These are phyloP conservation scores for Lepidurus couesii DNA, from an alignment of 1,140 invertebrate species.

Conservation along the genomic window DNA sequence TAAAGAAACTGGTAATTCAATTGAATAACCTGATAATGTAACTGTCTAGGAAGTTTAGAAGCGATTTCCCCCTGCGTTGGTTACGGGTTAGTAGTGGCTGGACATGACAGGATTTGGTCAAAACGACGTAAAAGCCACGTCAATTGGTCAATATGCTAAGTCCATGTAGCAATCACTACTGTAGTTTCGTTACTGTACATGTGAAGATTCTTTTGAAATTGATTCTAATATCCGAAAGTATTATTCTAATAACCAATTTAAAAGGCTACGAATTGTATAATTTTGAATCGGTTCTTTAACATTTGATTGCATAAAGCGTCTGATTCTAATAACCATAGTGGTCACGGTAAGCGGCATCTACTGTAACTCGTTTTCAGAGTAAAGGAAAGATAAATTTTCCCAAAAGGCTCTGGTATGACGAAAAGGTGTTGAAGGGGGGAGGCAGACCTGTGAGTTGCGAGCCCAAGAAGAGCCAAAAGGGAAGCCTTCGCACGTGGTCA, in stretches of 20 bases:
- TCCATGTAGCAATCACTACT: too few relatives aligned
- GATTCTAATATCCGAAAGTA: neutral
- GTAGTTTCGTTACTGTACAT: neutral
- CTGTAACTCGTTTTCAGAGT: neutral
- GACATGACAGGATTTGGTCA: too few relatives aligned
- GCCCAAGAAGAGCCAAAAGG: neutral
- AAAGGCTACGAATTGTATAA: neutral
- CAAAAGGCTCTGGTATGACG: neutral
- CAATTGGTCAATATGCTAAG: too few relatives aligned
- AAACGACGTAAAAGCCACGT: too few relatives aligned
- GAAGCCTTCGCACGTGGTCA: neutral
- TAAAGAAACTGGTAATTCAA: too few relatives aligned
- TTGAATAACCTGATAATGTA: too few relatives aligned
- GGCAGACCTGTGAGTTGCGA: neutral
- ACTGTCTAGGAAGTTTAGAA: too few relatives aligned
- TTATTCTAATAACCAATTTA: neutral
- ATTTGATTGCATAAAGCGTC: too few relatives aligned
- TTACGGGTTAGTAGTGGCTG: too few relatives aligned
- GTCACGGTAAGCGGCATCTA: neutral
- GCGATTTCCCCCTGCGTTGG: too few relatives aligned
- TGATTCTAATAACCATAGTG: too few relatives aligned
- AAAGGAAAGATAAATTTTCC: neutral
- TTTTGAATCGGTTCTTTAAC: too few relatives aligned
- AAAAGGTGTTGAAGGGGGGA: neutral
- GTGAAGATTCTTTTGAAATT: neutral